These are phyloP conservation scores for Drosophila navojoa DNA, from an alignment of 1,140 invertebrate species.

Conservation along the genomic window DNA sequence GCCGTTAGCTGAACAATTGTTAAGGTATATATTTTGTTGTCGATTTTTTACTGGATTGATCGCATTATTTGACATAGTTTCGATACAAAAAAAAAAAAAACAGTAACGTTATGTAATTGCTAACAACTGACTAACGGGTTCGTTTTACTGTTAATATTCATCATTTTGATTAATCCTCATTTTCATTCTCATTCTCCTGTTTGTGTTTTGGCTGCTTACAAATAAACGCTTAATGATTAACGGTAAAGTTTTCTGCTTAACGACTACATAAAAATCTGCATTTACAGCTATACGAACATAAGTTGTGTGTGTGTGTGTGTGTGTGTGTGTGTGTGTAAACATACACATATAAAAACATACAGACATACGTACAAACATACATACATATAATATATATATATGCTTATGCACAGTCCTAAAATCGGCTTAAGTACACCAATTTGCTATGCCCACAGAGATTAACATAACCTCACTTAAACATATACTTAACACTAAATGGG, in stretches of 20 bases:
- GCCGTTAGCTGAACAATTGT: constrained; percentile 36
- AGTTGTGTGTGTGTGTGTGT: constrained; percentile 14
- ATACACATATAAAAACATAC: constrained; percentile 6
- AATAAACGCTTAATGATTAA: constrained; percentile 35
- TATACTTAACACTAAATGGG: constrained; percentile 40
- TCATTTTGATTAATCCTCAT: constrained; percentile 1
- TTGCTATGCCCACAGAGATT: constrained; percentile 46
- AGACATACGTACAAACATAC: constrained; percentile 1
- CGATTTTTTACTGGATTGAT: constrained; percentile 15
- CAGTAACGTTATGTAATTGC: constrained; percentile 31
- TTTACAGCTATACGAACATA: constrained; percentile 39
- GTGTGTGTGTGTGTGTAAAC: constrained; percentile 9
- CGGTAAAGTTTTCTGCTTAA: constrained; percentile 35
- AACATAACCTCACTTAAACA: constrained; percentile 71
- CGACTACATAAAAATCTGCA: constrained; percentile 51
- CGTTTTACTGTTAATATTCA: constrained; percentile 23
- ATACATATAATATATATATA: neutral
- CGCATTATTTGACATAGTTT: constrained; percentile 22
- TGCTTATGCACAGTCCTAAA: constrained; percentile 25
- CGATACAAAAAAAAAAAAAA: neutral
- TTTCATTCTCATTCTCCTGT: neutral
- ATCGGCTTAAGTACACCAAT: constrained; percentile 30
- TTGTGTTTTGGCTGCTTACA: constrained; percentile 16
- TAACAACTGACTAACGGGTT: constrained; percentile 55
- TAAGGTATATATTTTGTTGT: constrained; percentile 49